Evolutionary conservation across 1,140 invertebrate genomes (phyloP).

Genomic region (Neodiprion pinetum): DNA sequence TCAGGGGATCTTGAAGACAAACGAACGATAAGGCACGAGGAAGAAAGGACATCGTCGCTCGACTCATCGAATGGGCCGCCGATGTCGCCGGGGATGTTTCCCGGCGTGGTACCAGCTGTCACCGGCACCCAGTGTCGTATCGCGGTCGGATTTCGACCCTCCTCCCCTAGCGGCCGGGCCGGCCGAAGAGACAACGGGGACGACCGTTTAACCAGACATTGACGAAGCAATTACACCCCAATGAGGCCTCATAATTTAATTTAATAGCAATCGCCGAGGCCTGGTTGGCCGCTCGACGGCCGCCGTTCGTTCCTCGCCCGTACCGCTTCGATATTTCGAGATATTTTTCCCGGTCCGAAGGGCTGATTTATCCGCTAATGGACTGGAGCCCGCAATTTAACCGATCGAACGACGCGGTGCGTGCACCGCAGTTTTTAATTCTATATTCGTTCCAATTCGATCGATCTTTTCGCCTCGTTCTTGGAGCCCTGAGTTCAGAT

Average conservation of each 20-base stretch:
- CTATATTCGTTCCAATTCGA: not conserved
- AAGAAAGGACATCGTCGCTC: not conserved
- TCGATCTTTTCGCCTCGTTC: not conserved
- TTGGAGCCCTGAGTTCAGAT: not conserved
- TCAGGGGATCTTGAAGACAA: not conserved
- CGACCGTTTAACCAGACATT: conserved; percentile 42
- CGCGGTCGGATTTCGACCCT: not conserved
- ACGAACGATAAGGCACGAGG: not conserved
- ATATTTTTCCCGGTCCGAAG: not conserved
- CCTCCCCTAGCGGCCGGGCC: not conserved
- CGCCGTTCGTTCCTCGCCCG: not conserved
- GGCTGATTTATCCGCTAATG: conserved; percentile 9
- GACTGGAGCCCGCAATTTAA: not conserved
- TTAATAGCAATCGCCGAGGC: not conserved
- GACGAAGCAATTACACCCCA: conserved; percentile 46
- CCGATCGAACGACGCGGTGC: not conserved
- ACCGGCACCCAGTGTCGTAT: conserved; percentile 23
- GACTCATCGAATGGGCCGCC: not conserved
- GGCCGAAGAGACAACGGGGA: conserved; percentile 23
- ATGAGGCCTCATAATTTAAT: conserved; percentile 11
- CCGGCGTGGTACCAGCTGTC: conserved; percentile 33
- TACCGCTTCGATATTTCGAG: not conserved
- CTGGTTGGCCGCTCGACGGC: not conserved
- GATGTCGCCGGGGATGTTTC: not conserved
- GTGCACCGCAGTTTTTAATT: not conserved